These are phyloP conservation scores for Gerris buenoi DNA, from an alignment of 1,140 invertebrate genomes.

Conservation along the genomic window DNA sequence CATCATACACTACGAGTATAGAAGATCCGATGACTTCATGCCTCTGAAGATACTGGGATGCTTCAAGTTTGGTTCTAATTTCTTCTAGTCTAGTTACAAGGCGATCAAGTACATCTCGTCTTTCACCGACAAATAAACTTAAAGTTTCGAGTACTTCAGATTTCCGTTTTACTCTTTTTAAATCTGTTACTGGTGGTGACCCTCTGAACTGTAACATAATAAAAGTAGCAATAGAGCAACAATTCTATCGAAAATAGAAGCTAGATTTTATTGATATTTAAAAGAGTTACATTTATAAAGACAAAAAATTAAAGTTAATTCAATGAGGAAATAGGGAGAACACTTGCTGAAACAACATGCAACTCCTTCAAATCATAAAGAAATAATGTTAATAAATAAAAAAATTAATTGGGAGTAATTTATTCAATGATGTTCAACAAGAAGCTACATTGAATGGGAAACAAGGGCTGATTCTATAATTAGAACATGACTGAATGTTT, in stretches of 20 bases:
- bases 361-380: too few species aligned
- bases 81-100: constrained; percentile 58
- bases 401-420: too few species aligned
- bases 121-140: constrained; percentile 55
- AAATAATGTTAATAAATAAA: too few species aligned
- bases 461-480: too few species aligned
- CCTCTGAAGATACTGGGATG: constrained; percentile 69
- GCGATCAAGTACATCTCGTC: constrained; percentile 45
- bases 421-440: too few species aligned
- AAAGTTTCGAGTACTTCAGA: constrained; percentile 65
- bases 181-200: constrained; percentile 52
- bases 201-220: constrained; percentile 38
- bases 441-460: too few species aligned
- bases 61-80: constrained; percentile 62
- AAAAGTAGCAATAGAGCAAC: background rate
- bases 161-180: constrained; percentile 59
- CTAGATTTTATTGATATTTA: background rate
- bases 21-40: constrained; percentile 93
- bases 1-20: constrained; percentile 84
- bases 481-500: too few species aligned
- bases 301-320: too few species aligned
- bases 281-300: too few species aligned
- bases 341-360: too few species aligned
- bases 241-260: constrained; percentile 10
- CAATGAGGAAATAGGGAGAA: too few species aligned